These are phyloP conservation scores for Latrodectus hesperus DNA, from an alignment of 2,888 invertebrate species.

Conservation along the genomic window DNA sequence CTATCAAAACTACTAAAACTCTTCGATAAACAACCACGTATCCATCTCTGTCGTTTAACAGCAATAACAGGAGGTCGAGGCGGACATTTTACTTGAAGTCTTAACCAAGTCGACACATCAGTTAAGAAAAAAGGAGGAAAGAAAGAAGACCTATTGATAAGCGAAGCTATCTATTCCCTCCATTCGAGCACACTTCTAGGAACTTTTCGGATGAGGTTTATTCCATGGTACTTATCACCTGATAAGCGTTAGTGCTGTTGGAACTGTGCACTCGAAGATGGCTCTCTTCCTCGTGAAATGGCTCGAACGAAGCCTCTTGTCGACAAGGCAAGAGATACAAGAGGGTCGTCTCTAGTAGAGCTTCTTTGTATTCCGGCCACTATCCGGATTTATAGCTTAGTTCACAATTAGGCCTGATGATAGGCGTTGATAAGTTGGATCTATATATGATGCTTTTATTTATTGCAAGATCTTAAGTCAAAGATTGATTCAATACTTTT, in stretches of 20 bases:
- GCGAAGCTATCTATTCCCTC: background rate
- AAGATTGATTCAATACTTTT: too few species aligned
- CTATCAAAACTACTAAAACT: background rate
- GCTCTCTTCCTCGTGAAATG: background rate
- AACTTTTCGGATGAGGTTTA: slow-evolving; percentile 27
- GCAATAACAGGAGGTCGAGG: background rate
- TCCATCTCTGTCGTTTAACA: background rate
- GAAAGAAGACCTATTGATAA: background rate
- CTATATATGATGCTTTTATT: background rate
- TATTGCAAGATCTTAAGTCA: too few species aligned
- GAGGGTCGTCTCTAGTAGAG: background rate
- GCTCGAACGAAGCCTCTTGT: background rate
- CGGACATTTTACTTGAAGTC: background rate
- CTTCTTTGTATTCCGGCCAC: slow-evolving; percentile 10
- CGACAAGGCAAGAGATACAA: slow-evolving; percentile 1
- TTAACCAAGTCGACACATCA: slow-evolving; percentile 16
- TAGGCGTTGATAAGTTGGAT: background rate
- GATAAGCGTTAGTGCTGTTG: slow-evolving; percentile 29
- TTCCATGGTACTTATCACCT: slow-evolving; percentile 49
- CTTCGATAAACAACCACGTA: background rate
- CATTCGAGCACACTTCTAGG: slow-evolving; percentile 14
- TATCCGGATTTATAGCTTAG: background rate
- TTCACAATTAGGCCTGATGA: background rate
- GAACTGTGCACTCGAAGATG: background rate
- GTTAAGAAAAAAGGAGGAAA: slow-evolving; percentile 14